phyloP scores from a whole-genome alignment of 1,140 invertebrate species.

The Pseudachorutes palmiensis region DNA sequence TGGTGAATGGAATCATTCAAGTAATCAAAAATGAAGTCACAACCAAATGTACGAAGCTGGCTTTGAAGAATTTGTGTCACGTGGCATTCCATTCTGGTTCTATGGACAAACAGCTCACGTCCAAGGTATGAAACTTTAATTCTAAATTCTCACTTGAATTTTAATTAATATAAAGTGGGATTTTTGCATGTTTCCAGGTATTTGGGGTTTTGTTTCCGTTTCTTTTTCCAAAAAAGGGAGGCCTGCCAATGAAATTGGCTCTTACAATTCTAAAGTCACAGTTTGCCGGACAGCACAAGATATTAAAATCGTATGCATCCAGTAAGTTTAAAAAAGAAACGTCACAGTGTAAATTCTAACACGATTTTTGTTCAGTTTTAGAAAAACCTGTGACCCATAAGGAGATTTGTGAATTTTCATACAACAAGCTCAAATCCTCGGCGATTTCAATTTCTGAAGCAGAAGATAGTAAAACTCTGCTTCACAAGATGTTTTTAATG shows the following conservation, averaged over 20 bases:
- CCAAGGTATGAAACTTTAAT: background rate
- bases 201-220: conserved; percentile 18
- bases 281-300: conserved; percentile 21
- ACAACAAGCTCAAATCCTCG: conserved; percentile 1
- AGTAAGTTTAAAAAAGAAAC: no score
- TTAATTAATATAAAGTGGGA: background rate
- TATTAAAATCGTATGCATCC: conserved; percentile 7
- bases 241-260: conserved; percentile 5
- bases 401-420: conserved; percentile 18
- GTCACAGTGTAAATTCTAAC: no score
- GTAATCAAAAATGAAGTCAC: conserved; percentile 8
- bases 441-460: background rate
- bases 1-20: conserved; percentile 13
- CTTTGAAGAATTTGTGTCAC: conserved; percentile 19
- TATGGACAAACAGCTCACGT: background rate
- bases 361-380: conserved; percentile 10
- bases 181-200: conserved; percentile 16
- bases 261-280: conserved; percentile 14
- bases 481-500: background rate
- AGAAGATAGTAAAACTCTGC: background rate
- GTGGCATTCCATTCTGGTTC: background rate
- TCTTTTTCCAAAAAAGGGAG: conserved; percentile 23
- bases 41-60: conserved; percentile 14
- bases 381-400: conserved; percentile 2
- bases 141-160: background rate